Conservation (phyloP, 2,888 invertebrate genomes). For the Tyria jacobaeae region DNA sequence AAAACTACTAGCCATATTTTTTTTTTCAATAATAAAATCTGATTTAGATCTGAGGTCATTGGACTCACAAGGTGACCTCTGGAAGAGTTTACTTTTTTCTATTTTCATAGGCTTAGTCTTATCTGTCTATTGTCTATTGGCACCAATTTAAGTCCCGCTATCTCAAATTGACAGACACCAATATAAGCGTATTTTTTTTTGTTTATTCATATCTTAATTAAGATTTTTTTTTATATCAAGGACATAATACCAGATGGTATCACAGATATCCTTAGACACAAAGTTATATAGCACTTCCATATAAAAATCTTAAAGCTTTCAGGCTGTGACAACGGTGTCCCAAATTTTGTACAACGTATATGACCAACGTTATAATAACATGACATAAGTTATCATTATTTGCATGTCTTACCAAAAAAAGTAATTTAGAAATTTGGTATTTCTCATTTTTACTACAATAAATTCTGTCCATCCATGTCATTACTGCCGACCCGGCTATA, state of each 20-base stretch:
- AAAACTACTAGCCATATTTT: not conserved
- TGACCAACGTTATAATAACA: slow-evolving; percentile 8
- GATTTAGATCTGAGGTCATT: not conserved
- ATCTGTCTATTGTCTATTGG: slow-evolving; percentile 15
- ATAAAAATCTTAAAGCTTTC: not conserved
- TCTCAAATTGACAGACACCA: slow-evolving; percentile 32
- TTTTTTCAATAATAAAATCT: not conserved
- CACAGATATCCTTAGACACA: not conserved
- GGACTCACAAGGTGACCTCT: slow-evolving; percentile 3
- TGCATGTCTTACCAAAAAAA: slow-evolving; percentile 22
- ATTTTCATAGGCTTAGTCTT: slow-evolving; percentile 16
- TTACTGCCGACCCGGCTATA: slow-evolving; percentile 59
- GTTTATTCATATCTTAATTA: slow-evolving; percentile 27
- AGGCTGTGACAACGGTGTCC: not conserved
- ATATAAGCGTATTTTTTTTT: slow-evolving; percentile 8
- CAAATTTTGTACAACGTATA: not conserved
- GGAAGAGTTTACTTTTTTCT: slow-evolving; percentile 3
- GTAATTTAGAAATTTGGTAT: slow-evolving; percentile 46
- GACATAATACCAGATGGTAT: not conserved
- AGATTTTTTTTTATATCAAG: not conserved
- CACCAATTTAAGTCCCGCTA: slow-evolving; percentile 17
- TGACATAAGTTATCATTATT: slow-evolving; percentile 12
- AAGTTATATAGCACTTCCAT: too few relatives aligned
- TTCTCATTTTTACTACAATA: slow-evolving; percentile 49
- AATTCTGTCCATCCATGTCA: slow-evolving; percentile 63